Base-by-base conservation (phyloP, 2,113 vertebrate genomes). In the Garra rufa region DNA sequence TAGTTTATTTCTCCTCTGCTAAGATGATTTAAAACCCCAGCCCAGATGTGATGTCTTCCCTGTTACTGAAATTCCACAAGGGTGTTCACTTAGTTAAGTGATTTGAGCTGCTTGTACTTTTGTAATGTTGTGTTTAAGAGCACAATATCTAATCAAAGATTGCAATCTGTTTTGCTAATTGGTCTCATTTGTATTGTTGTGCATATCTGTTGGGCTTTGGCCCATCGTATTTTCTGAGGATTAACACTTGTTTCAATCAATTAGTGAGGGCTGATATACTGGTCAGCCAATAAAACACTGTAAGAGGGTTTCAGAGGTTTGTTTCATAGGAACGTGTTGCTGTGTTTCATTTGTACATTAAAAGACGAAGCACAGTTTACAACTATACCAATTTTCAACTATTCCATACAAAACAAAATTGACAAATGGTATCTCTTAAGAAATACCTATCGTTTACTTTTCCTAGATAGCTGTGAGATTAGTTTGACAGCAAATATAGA, bases 101-200 rank as follows among this genome's bases (percentile, higher is more conserved):
- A 34, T 21, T 65, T 61, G n/a, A n/a, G 28, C 55, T 9, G n/a
- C 34, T 19, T 38, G 1, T 2, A 13, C 44, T 38, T 76, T 71
- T 41, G 34, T 48, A 59, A 61, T 9, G 21, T 13, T 70, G 41
- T 70, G 30, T 21, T 71, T 7, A 59, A 15, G 8, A 17, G 30
- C 38, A 52, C 30, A 59, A 79, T 43, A 74, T 67, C 81, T 15
- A 77, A 74, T 80, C 78, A 80, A 46, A 28, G 34, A 38, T 78
- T 83, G 24, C 69, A 80, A 71, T 75, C 44, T 43, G 50, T 87
- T 55, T 75, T 10, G 71, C n/a, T 80, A 65, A 86, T 80, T 83
- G 85, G 44, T 67, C 61, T 69, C 76, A 43, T 38, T 24, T 83
- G 28, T 63, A 63, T 76, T 57, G 30, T 63, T 50, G 63, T 59